phyloP scores from a whole-genome alignment of 2,888 invertebrate species.

The Melanostoma mellinum region DNA sequence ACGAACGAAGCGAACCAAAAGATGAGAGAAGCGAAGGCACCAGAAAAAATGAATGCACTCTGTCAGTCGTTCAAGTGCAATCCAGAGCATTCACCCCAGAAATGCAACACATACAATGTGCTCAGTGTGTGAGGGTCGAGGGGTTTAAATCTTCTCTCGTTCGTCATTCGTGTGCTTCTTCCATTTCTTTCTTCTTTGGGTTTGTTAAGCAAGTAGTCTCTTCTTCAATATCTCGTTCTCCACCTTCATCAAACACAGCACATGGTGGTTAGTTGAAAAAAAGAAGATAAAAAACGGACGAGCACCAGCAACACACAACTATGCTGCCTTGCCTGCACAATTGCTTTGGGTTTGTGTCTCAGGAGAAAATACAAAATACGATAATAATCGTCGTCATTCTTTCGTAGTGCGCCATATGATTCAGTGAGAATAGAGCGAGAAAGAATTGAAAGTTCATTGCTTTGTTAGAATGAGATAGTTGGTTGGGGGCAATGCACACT shows the following conservation, averaged over 20 bases:
- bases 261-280: conserved; percentile 36
- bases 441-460: conserved; percentile 23
- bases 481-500: conserved; percentile 25
- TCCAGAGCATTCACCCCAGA: conserved; percentile 78
- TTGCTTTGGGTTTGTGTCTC: conserved; percentile 46
- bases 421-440: conserved; percentile 23
- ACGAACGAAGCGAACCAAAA: conserved; percentile 10
- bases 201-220: conserved; percentile 20
- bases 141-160: conserved; percentile 4
- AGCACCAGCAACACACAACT: neutral
- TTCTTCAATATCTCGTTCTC: conserved; percentile 59
- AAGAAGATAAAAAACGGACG: conserved; percentile 16
- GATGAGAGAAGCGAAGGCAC: conserved; percentile 10
- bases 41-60: conserved; percentile 71
- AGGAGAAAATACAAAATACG: conserved; percentile 28
- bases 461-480: conserved; percentile 48
- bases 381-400: conserved; percentile 18
- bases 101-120: conserved; percentile 40
- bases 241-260: conserved; percentile 38
- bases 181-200: conserved; percentile 11
- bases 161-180: conserved; percentile 1
- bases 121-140: conserved; percentile 11
- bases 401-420: conserved; percentile 19
- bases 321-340: conserved; percentile 50
- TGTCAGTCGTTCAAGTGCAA: conserved; percentile 79